phyloP scores from a whole-genome alignment of 1,140 invertebrate genomes.

The Anagrus nilaparvatae region DNA sequence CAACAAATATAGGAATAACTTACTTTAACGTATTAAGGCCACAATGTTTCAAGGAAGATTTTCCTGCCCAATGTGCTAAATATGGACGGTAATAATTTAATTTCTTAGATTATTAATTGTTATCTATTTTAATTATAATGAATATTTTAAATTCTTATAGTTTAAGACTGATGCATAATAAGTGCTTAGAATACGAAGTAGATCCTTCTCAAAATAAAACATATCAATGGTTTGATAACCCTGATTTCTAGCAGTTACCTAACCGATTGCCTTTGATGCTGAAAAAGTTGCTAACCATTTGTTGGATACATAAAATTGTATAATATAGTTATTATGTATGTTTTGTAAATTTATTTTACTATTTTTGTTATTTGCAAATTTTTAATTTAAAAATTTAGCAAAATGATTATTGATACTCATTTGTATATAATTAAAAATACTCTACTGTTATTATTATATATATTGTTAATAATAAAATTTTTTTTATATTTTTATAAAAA shows the following conservation, averaged over 20 bases:
- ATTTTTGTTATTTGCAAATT: no score
- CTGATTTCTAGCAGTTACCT: constrained; percentile 29
- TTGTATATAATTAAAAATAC: no score
- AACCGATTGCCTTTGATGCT: no score
- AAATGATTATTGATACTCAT: no score
- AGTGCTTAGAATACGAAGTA: constrained; percentile 42
- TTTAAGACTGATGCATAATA: constrained; percentile 34
- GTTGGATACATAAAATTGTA: no score
- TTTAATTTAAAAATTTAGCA: no score
- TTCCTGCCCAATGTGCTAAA: constrained; percentile 41
- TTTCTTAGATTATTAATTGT: not conserved
- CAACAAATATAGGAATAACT: constrained; percentile 43
- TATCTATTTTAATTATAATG: not conserved
- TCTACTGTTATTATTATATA: no score
- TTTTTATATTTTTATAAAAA: no score
- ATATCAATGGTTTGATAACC: constrained; percentile 49
- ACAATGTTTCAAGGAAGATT: constrained; percentile 44
- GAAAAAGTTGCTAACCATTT: no score
- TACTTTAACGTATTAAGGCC: constrained; percentile 48
- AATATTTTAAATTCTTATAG: constrained; percentile 27
- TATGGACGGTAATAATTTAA: constrained; percentile 33
- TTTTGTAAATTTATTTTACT: no score
- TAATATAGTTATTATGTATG: no score
- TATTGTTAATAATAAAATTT: no score
- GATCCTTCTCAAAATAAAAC: constrained; percentile 39